These are phyloP conservation scores for Eucidaris tribuloides DNA, from an alignment of 35 echinoderm and acorn worm genomes.

Conservation along the genomic window DNA sequence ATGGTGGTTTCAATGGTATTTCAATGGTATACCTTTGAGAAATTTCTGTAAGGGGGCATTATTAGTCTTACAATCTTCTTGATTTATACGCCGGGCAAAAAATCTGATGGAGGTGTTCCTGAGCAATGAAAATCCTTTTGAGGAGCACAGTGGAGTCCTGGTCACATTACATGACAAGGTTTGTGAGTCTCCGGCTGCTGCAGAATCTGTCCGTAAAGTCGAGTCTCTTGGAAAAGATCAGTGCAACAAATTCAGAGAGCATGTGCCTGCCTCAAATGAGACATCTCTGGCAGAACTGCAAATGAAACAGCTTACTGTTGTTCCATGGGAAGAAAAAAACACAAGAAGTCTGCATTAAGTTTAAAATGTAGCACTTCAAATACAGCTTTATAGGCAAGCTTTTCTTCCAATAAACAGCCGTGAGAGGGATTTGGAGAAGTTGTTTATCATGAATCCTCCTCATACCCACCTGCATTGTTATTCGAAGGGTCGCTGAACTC, in stretches of 20 bases:
- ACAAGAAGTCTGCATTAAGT: no score
- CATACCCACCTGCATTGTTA: background rate
- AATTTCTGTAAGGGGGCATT: no score
- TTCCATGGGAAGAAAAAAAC: constrained; percentile 28
- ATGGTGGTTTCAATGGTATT: no score
- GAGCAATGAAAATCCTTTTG: background rate
- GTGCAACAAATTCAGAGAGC: constrained; percentile 12
- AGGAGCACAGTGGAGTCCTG: background rate
- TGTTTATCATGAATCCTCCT: background rate
- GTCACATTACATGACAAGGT: background rate
- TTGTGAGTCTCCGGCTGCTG: constrained; percentile 16
- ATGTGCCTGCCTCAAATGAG: constrained; percentile 19
- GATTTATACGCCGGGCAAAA: background rate
- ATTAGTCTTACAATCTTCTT: no score
- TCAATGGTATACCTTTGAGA: no score
- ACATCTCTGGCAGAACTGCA: constrained; percentile 18
- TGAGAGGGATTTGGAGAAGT: background rate
- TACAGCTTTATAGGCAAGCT: no score
- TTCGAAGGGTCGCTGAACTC: background rate
- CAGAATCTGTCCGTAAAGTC: constrained; percentile 12
- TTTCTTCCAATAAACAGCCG: background rate
- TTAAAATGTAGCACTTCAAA: no score
- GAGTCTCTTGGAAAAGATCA: constrained; percentile 8
- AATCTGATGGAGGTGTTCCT: background rate
- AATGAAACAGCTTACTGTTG: constrained; percentile 29